Conservation (phyloP, 2,888 invertebrate genomes). For the Aethes cnicana region DNA sequence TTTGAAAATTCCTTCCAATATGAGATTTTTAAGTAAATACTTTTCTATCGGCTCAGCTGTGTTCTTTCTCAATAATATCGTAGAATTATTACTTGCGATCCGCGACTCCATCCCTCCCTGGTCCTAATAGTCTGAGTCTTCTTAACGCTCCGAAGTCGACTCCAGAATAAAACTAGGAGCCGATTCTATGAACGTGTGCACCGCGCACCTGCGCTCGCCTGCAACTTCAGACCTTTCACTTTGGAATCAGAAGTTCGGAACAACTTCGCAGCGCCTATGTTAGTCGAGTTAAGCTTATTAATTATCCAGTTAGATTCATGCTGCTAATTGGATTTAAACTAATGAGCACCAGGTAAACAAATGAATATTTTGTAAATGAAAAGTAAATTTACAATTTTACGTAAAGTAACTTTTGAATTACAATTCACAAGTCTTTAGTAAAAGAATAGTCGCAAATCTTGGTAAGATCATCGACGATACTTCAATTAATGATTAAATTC, state of each 20-base stretch:
- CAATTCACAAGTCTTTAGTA: no score
- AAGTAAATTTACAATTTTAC: no score
- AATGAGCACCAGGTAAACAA: no score
- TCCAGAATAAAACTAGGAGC: conserved; percentile 48
- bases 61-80: background rate
- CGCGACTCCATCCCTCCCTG: conserved; percentile 13
- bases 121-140: conserved; percentile 35
- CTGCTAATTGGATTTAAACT: background rate
- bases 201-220: conserved; percentile 46
- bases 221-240: conserved; percentile 46
- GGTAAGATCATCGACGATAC: no score
- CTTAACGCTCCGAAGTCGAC: conserved; percentile 40
- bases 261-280: conserved; percentile 14
- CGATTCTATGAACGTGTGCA: conserved; percentile 49
- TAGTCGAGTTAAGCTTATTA: conserved; percentile 4
- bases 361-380: no score
- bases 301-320: background rate
- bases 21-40: no score
- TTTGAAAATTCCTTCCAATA: no score
- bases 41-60: no score
- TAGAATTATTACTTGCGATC: background rate
- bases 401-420: no score
- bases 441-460: no score
- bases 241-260: conserved; percentile 39
- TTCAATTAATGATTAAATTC: no score